Base-by-base conservation (phyloP, 1,140 invertebrate genomes). In the Dreissena polymorpha region DNA sequence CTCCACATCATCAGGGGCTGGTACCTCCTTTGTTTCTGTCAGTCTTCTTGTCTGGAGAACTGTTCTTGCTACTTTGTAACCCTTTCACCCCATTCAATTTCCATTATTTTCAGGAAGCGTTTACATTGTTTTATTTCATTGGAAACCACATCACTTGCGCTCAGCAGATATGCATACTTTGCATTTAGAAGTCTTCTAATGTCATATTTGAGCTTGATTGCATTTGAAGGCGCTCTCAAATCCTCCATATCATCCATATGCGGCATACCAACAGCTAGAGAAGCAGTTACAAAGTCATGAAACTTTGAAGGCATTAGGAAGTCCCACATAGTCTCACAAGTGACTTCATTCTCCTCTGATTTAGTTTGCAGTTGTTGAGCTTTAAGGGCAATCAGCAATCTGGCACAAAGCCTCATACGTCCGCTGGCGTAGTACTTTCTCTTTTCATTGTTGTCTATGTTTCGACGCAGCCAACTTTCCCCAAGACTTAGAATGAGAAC, bases 141-240 rank as follows among this genome's bases (percentile, higher is more conserved):
- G 8, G n/a, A 8, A 64, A 50, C n/a, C n/a, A 55, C 27, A 68
- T 83, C 70, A 18, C 65, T 65, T 63, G 16, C 69, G 39, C 55
- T 73, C 50, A 82, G 70, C n/a, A 69, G 50, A 14, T 25, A 39
- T 7, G 27, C 29, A 53, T 69, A 27, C 53, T 83, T 83, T 10
- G 14, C 70, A 74, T 73, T 83, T 12, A 82, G 18, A n/a, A 82
- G 27, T 10, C 79, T 51, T 50, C 64, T 72, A 14, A 82, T 53
- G 50, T 82, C 79, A 53, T 63, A 82, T 16, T 69, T 69, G 8
- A 82, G 14, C 25, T 82, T 82, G 7, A 82, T 65, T 10, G 79
- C 71, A 82, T 82, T 82, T 57, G 68, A 72, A 12, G 79, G 79
- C 16, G 68, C 53, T 25, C 65, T 73, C 25, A 82, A 25, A 27